Percentiles rank a stretch among this genome's conserved stretches.
Evolutionary conservation across 92 coral and sea anemone genomes (phyloP).

Genomic region (Palythoa grandiflora): DNA sequence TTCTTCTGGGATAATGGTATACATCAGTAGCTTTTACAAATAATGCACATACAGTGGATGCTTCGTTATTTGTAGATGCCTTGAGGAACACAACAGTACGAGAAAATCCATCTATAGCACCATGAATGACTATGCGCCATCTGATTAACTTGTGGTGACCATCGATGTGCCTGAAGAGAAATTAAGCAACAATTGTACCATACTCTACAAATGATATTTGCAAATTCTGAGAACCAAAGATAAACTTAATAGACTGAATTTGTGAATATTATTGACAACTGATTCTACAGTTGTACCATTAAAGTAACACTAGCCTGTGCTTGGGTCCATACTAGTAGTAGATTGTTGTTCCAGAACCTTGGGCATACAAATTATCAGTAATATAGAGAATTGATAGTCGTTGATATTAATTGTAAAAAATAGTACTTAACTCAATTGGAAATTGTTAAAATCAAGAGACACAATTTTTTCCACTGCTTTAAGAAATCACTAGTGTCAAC

Average conservation of each 20-base stretch:
- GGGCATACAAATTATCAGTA: conserved; percentile 10
- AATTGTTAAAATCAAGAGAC: not conserved
- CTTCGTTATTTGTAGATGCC: conserved; percentile 17
- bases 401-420: conserved; percentile 17
- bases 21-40: conserved; percentile 1
- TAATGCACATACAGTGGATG: not conserved
- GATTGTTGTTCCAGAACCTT: conserved; percentile 20
- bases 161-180: conserved; percentile 49
- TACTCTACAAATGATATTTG: not conserved
- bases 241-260: conserved; percentile 21
- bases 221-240: conserved; percentile 22
- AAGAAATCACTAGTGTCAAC: conserved; percentile 1
- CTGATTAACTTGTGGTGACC: conserved; percentile 49
- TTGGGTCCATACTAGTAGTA: conserved; percentile 12
- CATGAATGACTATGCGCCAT: conserved; percentile 56
- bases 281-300: not conserved
- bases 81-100: conserved; percentile 42
- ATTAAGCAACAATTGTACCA: conserved; percentile 15
- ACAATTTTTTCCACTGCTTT: not conserved
- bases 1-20: not conserved
- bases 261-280: conserved; percentile 8
- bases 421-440: conserved; percentile 10
- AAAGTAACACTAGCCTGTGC: conserved; percentile 6
- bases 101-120: conserved; percentile 49
- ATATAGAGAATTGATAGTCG: not conserved